Percentiles rank a stretch among this genome's conserved stretches.
phyloP scores from a whole-genome alignment of 2,888 invertebrate genomes.

The Dynastes maya region DNA sequence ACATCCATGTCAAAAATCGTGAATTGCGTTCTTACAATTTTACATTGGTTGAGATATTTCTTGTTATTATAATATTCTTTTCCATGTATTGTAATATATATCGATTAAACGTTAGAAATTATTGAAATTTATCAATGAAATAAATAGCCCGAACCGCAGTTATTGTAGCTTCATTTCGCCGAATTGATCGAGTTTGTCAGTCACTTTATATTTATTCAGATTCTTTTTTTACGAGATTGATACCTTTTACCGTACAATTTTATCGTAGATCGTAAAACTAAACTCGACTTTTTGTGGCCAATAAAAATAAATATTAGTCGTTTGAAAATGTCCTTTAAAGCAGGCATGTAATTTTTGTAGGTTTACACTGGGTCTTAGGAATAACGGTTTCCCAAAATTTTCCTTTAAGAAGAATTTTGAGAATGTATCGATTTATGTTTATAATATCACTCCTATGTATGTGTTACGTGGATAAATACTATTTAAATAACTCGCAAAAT shows the following conservation, averaged over 20 bases:
- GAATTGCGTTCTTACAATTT: conserved; percentile 33
- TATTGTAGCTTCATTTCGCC: conserved; percentile 16
- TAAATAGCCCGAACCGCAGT: not conserved
- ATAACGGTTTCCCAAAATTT: conserved; percentile 23
- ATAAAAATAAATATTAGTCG: conserved; percentile 50
- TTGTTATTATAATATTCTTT: not conserved
- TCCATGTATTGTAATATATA: not conserved
- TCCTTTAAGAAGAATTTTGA: conserved; percentile 2
- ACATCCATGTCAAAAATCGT: conserved; percentile 56
- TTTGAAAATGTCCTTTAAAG: conserved; percentile 44
- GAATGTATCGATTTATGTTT: conserved; percentile 11
- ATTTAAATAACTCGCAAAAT: too few relatives aligned
- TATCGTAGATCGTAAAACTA: conserved; percentile 45
- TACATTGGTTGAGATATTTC: not conserved
- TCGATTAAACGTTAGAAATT: not conserved
- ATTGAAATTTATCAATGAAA: conserved; percentile 10
- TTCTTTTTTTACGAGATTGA: conserved; percentile 49
- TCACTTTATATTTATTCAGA: conserved; percentile 39
- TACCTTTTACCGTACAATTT: conserved; percentile 46
- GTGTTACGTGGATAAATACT: too few relatives aligned
- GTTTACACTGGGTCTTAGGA: conserved; percentile 1
- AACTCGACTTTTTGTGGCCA: conserved; percentile 45
- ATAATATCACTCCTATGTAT: not conserved
- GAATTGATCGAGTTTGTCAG: conserved; percentile 45
- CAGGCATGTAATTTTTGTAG: conserved; percentile 25